Percentiles rank a stretch among this genome's conserved stretches.
Conservation (phyloP, 2,888 invertebrate species). For the Drosophila parthenogenetica region DNA sequence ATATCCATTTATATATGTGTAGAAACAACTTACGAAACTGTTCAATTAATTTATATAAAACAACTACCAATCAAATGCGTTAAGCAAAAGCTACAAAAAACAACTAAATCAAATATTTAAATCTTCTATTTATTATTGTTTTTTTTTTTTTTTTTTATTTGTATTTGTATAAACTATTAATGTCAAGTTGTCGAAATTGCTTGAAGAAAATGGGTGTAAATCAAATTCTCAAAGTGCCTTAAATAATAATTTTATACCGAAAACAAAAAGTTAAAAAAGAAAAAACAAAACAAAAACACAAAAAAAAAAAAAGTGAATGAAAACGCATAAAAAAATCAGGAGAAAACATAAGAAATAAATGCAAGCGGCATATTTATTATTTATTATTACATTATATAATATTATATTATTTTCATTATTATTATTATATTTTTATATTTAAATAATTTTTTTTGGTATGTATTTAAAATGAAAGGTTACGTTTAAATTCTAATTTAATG, state of each 20-base stretch:
- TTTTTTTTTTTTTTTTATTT: conserved; percentile 44
- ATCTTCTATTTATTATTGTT: conserved; percentile 54
- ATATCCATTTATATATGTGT: conserved; percentile 1
- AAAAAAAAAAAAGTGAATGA: conserved; percentile 21
- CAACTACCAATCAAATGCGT: neutral
- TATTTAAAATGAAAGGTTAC: conserved; percentile 56
- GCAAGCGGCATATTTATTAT: conserved; percentile 69
- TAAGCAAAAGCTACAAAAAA: conserved; percentile 25
- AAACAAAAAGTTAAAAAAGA: neutral
- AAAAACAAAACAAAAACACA: conserved; percentile 2
- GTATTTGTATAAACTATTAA: conserved; percentile 35
- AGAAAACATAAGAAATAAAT: conserved; percentile 19
- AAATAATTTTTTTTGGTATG: conserved; percentile 54
- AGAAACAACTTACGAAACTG: conserved; percentile 22
- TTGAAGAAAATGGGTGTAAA: conserved; percentile 47
- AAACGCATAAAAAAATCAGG: conserved; percentile 13
- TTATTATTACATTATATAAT: conserved; percentile 58
- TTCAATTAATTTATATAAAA: conserved; percentile 47
- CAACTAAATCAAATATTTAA: conserved; percentile 47
- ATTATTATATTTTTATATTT: conserved; percentile 51
- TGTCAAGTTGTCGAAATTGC: conserved; percentile 38
- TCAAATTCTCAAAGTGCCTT: conserved; percentile 82
- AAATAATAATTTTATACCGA: conserved; percentile 65
- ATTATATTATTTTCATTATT: conserved; percentile 47
- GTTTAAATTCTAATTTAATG: conserved; percentile 41